phyloP scores from a whole-genome alignment of 2,113 vertebrate species.

The Corythoichthys haematopterus region DNA sequence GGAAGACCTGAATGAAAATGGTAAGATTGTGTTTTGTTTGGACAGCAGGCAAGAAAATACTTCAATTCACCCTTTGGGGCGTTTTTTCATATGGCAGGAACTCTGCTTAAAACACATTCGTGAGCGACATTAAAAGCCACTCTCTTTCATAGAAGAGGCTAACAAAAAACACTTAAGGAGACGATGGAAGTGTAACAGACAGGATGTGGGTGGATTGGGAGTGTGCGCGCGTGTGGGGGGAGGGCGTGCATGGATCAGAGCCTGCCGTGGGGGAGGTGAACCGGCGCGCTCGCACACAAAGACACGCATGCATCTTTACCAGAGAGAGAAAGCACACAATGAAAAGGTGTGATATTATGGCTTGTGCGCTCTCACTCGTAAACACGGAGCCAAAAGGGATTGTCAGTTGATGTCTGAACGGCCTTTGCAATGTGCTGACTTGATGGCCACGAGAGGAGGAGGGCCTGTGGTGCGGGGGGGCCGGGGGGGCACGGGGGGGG shows the following conservation, averaged over 20 bases:
- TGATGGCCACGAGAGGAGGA: neutral
- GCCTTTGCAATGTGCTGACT: neutral
- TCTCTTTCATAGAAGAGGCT: constrained; percentile 37
- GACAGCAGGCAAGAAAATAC: constrained; percentile 39
- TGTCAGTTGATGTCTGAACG: neutral
- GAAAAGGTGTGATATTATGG: constrained; percentile 12
- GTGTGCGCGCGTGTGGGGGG: neutral
- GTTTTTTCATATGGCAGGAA: constrained; percentile 27
- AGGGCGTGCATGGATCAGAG: constrained; percentile 35
- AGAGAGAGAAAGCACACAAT: constrained; percentile 8
- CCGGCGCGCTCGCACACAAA: constrained; percentile 12
- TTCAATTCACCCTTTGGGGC: constrained; percentile 36
- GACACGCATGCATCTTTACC: constrained; percentile 5
- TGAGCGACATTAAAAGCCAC: constrained; percentile 45
- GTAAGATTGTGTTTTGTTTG: constrained; percentile 31
- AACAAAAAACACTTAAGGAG: constrained; percentile 38
- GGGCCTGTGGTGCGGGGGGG: too few species aligned
- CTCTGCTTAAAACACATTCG: constrained; percentile 55
- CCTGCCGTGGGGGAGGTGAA: constrained; percentile 16
- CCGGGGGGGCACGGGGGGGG: neutral
- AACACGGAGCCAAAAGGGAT: neutral
- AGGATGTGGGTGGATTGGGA: constrained; percentile 3
- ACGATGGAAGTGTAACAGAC: constrained; percentile 47
- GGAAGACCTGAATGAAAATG: constrained; percentile 67
- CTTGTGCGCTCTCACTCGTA: constrained; percentile 10